Base-by-base conservation (phyloP, 2,888 invertebrate species). In the Petrolisthes manimaculis region DNA sequence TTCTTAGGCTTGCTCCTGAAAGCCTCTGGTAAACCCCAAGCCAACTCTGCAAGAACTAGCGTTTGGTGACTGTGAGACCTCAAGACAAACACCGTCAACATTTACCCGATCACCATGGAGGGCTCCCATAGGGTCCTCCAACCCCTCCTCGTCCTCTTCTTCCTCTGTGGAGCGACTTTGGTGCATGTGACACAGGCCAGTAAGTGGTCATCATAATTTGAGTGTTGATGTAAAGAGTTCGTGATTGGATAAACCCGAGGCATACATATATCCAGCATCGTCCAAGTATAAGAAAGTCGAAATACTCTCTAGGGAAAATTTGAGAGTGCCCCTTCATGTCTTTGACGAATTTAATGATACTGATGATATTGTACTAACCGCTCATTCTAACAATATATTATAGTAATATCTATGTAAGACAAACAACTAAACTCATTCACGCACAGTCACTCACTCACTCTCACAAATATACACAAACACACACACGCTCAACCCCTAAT, bases 91-190 rank as follows among this genome's bases (percentile, higher is more conserved):
- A 79, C 5, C 18, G 18, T 18, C 79, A 55, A n/a, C 79, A 9
- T n/a, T 9, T 18, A 53, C 1, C 18, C 37, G 55, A 6, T 18
- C n/a, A 61, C 86, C 55, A 86, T 86, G 86, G 86, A 71, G 86
- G 81, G 54, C 86, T 74, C 74, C 8, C 12, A 61, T 4, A 18
- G 81, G 71, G 81, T 86, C 81, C 74, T 81, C 56, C 81, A 6
- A 12, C 37, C 5, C 54, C 55, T 74, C 12, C 55, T 24, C 21
- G 51, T 69, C 74, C 51, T 55, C 37, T 37, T 86, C 21, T 24
- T 85, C 5, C 21, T 80, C 56, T 67, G 81, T 14, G 14, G 14
- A 6, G 24, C 55, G 21, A 21, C 53, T 53, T 53, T 86, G 12
- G 56, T 69, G 14, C 56, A 74, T 6, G 81, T 37, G 56, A n/a